Evolutionary conservation across 2,888 invertebrate genomes (phyloP), one percentile per base, ranked within the genome.

Genomic region (Cheilosia variabilis): DNA sequence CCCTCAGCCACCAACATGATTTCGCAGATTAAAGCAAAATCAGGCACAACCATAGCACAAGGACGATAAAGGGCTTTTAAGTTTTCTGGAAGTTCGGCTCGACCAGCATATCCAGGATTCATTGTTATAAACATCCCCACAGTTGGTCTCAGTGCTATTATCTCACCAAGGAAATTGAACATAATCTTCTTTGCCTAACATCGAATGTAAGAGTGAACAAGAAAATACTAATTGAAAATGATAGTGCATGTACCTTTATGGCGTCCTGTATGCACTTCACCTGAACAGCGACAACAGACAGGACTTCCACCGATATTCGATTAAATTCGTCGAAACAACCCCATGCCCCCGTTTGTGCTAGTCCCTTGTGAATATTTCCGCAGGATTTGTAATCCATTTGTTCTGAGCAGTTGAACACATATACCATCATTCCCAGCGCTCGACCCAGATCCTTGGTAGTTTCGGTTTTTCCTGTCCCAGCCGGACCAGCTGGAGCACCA

Each of bases 301-400:
- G 92, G 78, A 98, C 98, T 93, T 98, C 98, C 1, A 98, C 96
- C 0, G 98, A 96, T 89, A 98, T 98, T 76, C 98, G 94, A 92
- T 98, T 98, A 92, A 98, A 98, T 92, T 98, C 98, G 90, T 98
- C 98, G 91, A 98, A 98, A 91, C 98, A 98, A 41, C 98, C 98
- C 98, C 98, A 98, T 10, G 98, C 97, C 0, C 98, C 98, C 0
- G 91, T 91, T 65, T 92, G 91, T 7, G 91, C 89, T n/a, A 92
- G 87, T 90, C 94, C 98, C 93, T 98, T 98, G 93, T 98, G 98
- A 92, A 98, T 98, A 91, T 97, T 97, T 31, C 97, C 98, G 88
- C 97, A 96, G 2, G 98, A 98, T 92, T 97, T 97, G 93, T 98
- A 98, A 92, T 98, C 98, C 98, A 98, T 98, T 93, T 98, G 98